Evolutionary conservation across 2,797 vertebrate species (phyloP), one percentile per base, ranked within the genome.

Genomic region (Chelon labrosus): DNA sequence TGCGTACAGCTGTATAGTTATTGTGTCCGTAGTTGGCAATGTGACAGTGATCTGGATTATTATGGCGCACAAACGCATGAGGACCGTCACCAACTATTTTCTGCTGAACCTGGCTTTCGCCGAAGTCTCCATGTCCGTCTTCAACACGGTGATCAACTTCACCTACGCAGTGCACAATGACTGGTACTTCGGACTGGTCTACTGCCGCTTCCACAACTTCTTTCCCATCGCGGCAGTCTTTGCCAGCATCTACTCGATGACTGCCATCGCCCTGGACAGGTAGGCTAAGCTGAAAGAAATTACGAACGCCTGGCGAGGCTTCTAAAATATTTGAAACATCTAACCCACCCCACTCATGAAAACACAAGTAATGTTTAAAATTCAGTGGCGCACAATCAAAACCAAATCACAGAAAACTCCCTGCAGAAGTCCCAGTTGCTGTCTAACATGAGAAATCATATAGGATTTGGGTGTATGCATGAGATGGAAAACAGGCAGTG

Each of bases 121-220:
- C 0, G 98, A 99, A 92, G 97, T 96, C 57, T 96, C 97, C 73
- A 98, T 99, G 97, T 96, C 97, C 0, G 97, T 96, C 0, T 96
- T 99, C 89, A 99, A 99, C 85, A 97, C 98, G 0, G 96, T 98
- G 11, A 95, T 99, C 82, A 99, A 99, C 94, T 99, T 99, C 92
- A 95, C 94, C 76, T 99, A 98, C 42, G 96, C 95, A 9, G 91
- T 96, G 74, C 97, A 97, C 93, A 98, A 98, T 50, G 96, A 96
- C 85, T 99, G 98, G 98, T 99, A 99, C 93, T 99, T 97, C 1
- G 98, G 98, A 13, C 82, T 91, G n/a, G 87, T 93, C 79, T 99
- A 99, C 93, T 99, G 98, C 92, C 96, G 96, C 85, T 98, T 99
- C 87, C 98, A 99, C 91, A 99, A 99, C 96, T 98, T 99, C 94